Evolutionary conservation across 2,113 vertebrate genomes (phyloP), one percentile per base, ranked within the genome.

Genomic region (Atractosteus spatula): DNA sequence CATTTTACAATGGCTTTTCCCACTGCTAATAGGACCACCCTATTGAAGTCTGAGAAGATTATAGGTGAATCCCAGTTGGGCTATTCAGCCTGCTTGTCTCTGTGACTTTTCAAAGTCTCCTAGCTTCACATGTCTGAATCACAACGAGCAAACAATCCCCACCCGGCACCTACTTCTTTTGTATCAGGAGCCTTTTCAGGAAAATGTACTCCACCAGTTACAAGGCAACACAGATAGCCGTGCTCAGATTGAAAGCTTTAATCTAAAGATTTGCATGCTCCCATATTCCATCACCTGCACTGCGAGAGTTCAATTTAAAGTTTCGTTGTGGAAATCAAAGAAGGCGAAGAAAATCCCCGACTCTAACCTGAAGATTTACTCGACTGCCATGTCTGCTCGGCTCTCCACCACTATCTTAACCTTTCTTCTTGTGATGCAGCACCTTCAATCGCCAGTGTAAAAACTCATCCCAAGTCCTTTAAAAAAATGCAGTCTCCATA

Each of bases 111-210:
- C 83, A 79, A 83, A 84, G 84, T 88, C 87, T 84, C 83, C 77
- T 43, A 76, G 86, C 85, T 82, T 84, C 81, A 85, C 88, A 82
- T 76, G 83, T 88, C 83, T 89, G 91, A 92, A 89, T 91, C 88
- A 90, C 82, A 81, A 87, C 88, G 88, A 92, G 90, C 89, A 93
- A 94, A 92, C 89, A 92, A 82, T 85, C 90, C 85, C 92, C 92
- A 93, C 92, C 93, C 92, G 78, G 87, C 83, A 83, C 90, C 84
- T 84, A 79, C 69, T 80, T 86, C 88, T 91, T 92, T 91, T 94
- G 89, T 93, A 80, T 81, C 80, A 85, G 80, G 83, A 78, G 87
- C 83, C 86, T 86, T 89, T 87, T 91, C 88, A 93, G 76, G 77
- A 77, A 75, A 82, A 85, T 71, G 85, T 83, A 13, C 57, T 59